Percentiles rank a stretch among this genome's conserved stretches.
Evolutionary conservation across 2,888 invertebrate genomes (phyloP).

Genomic region (Scaptomyza flava): DNA sequence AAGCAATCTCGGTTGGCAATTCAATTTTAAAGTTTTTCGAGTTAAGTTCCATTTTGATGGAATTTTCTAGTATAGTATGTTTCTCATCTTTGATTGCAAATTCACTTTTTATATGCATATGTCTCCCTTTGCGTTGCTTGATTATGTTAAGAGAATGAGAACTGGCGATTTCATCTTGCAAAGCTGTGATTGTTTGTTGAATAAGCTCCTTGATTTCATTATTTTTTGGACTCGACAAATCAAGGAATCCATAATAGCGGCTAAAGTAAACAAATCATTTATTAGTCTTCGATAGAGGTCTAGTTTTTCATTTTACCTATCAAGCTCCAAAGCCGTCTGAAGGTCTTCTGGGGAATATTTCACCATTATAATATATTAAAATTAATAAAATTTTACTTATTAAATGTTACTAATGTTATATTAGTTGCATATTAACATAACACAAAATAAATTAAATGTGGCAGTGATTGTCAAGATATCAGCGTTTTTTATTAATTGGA

Average conservation of each 20-base stretch:
- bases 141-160: constrained; percentile 87
- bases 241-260: constrained; percentile 95
- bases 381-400: background rate
- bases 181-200: constrained; percentile 92
- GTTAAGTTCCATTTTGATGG: constrained; percentile 4
- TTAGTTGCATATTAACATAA: constrained; percentile 4
- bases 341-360: constrained; percentile 31
- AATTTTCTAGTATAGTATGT: constrained; percentile 44
- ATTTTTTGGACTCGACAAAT: constrained; percentile 92
- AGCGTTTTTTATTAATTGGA: background rate
- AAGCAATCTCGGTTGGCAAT: constrained; percentile 29
- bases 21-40: constrained; percentile 32
- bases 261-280: constrained; percentile 85
- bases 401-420: background rate
- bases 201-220: constrained; percentile 91
- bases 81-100: constrained; percentile 22
- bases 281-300: too few relatives aligned
- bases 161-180: constrained; percentile 93
- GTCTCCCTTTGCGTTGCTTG: constrained; percentile 59
- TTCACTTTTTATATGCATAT: constrained; percentile 41
- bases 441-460: constrained; percentile 4
- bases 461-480: constrained; percentile 12
- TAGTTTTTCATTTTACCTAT: constrained; percentile 25
- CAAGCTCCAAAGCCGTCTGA: constrained; percentile 35
- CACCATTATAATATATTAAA: constrained; percentile 27